A percentile compares a stretch with the other conserved stretches of the same genome.
Evolutionary conservation across 2,113 vertebrate genomes (phyloP).

Genomic region (Leuciscus idus): DNA sequence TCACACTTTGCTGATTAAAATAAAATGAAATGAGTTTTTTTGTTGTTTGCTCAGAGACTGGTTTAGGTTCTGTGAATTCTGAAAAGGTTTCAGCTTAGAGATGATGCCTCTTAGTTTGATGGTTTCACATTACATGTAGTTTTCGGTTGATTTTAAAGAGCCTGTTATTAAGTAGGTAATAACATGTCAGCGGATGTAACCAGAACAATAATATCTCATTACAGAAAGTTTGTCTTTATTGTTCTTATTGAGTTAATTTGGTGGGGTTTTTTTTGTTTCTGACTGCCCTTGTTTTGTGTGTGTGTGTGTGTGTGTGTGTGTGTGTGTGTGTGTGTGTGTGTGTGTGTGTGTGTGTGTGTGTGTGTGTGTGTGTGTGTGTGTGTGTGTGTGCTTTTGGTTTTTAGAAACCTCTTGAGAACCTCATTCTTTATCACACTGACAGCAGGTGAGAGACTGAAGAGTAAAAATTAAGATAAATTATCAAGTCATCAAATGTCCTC

Average conservation of each 20-base stretch:
- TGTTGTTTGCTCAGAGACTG: neutral
- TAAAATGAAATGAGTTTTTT: neutral
- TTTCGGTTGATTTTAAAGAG: neutral
- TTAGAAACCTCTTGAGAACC: neutral
- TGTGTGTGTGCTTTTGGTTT: neutral
- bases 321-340: neutral
- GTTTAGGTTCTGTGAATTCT: neutral
- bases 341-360: neutral
- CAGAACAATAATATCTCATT: neutral
- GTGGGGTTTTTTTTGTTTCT: neutral
- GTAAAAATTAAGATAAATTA: slow-evolving; percentile 24
- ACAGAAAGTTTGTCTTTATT: neutral
- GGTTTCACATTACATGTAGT: neutral
- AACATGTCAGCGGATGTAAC: neutral
- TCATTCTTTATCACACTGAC: neutral
- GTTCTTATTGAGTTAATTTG: neutral
- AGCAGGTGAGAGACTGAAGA: neutral
- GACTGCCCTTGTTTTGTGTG: neutral
- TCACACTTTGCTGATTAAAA: slow-evolving; percentile 9
- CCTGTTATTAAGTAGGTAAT: neutral
- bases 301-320: neutral
- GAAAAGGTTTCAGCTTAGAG: neutral
- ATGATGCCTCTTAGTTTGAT: neutral
- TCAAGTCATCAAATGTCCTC: slow-evolving; percentile 10
- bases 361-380: neutral